Conservation (phyloP, 1,140 invertebrate genomes). For the Zeugodacus cucurbitae region DNA sequence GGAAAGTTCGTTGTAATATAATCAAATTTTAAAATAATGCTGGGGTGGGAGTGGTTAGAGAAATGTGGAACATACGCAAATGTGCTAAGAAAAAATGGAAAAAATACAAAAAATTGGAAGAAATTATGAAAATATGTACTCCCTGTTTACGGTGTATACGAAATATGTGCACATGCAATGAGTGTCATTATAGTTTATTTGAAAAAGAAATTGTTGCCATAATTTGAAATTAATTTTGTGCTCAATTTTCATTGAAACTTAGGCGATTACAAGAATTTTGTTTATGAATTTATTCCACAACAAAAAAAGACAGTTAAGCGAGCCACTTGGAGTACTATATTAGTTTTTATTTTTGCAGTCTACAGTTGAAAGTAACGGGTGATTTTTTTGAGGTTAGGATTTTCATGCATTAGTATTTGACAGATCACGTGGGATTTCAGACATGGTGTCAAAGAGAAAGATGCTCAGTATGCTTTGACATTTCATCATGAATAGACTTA, state of each 20-base stretch:
- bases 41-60: background rate
- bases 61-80: background rate
- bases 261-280: background rate
- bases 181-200: conserved; percentile 28
- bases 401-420: too few species aligned
- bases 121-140: background rate
- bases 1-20: background rate
- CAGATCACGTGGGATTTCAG: too few species aligned
- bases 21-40: conserved; percentile 9
- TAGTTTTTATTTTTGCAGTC: too few species aligned
- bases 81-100: background rate
- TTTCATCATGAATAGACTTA: too few species aligned
- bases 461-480: too few species aligned
- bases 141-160: background rate
- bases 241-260: conserved; percentile 37
- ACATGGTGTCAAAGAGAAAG: too few species aligned
- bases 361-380: too few species aligned
- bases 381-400: too few species aligned
- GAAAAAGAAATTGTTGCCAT: conserved; percentile 23
- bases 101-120: background rate
- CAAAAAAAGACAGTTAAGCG: too few species aligned
- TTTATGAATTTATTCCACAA: background rate
- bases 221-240: conserved; percentile 27
- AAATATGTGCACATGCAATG: background rate
- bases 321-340: too few species aligned